phyloP scores from a whole-genome alignment of 1,140 invertebrate genomes.

The Babylonia areolata region DNA sequence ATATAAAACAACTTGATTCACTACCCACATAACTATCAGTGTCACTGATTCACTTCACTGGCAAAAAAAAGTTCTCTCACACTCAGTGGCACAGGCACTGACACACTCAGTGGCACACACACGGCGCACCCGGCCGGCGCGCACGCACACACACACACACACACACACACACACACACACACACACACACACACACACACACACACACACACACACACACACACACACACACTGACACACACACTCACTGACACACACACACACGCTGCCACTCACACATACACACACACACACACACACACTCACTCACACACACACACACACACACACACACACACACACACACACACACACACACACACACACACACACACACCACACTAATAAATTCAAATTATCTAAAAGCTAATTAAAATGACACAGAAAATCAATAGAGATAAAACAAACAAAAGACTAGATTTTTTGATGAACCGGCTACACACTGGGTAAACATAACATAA shows the following conservation, averaged over 20 bases:
- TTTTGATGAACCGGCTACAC: too few relatives aligned
- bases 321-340: slow-evolving; percentile 16
- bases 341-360: slow-evolving; percentile 9
- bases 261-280: background rate
- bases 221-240: background rate
- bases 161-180: background rate
- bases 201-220: slow-evolving; percentile 1
- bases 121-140: too few relatives aligned
- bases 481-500: too few relatives aligned
- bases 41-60: too few relatives aligned
- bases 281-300: slow-evolving; percentile 16
- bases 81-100: background rate
- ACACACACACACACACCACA: too few relatives aligned
- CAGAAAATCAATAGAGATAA: too few relatives aligned
- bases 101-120: background rate
- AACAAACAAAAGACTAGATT: too few relatives aligned
- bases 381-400: too few relatives aligned
- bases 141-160: background rate
- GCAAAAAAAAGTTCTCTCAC: too few relatives aligned
- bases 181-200: slow-evolving; percentile 10
- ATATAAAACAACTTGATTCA: too few relatives aligned
- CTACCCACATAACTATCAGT: too few relatives aligned
- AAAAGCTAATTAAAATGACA: too few relatives aligned
- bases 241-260: background rate
- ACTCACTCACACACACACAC: slow-evolving; percentile 7